phyloP scores from a whole-genome alignment of 2,888 invertebrate genomes.

The Metalampra italica region DNA sequence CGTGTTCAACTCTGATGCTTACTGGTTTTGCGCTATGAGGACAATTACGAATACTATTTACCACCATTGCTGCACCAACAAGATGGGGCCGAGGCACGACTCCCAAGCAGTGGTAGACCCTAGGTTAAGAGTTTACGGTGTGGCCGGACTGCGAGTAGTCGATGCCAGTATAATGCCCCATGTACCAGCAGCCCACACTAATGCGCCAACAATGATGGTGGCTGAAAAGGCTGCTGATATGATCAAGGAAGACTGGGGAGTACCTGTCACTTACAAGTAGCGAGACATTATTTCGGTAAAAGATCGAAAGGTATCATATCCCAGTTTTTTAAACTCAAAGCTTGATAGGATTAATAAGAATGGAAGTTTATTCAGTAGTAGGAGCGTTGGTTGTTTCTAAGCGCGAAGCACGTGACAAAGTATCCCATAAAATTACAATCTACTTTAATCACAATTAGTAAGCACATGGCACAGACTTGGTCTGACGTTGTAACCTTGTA shows the following conservation, averaged over 20 bases:
- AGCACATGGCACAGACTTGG: too few relatives aligned
- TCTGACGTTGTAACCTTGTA: too few relatives aligned
- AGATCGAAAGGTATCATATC: not conserved
- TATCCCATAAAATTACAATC: too few relatives aligned
- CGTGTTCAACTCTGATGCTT: constrained; percentile 78
- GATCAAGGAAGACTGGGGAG: constrained; percentile 67
- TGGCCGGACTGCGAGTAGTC: constrained; percentile 71
- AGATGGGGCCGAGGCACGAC: constrained; percentile 72
- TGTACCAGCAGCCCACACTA: constrained; percentile 76
- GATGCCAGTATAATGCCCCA: constrained; percentile 79
- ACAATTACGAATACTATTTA: constrained; percentile 75
- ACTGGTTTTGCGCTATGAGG: constrained; percentile 82
- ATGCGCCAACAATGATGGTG: constrained; percentile 79
- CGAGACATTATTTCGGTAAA: not conserved
- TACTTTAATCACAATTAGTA: too few relatives aligned
- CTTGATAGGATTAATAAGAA: too few relatives aligned
- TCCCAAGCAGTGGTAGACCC: constrained; percentile 73
- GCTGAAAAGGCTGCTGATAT: constrained; percentile 78
- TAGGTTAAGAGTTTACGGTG: constrained; percentile 67
- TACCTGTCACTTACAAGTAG: constrained; percentile 3
- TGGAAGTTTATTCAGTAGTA: too few relatives aligned
- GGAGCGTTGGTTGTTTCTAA: too few relatives aligned
- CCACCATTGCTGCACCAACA: constrained; percentile 75
- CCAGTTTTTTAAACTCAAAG: constrained; percentile 3
- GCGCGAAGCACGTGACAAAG: too few relatives aligned